phyloP scores from a whole-genome alignment of 2,113 vertebrate genomes.

The Labeo rohita region DNA sequence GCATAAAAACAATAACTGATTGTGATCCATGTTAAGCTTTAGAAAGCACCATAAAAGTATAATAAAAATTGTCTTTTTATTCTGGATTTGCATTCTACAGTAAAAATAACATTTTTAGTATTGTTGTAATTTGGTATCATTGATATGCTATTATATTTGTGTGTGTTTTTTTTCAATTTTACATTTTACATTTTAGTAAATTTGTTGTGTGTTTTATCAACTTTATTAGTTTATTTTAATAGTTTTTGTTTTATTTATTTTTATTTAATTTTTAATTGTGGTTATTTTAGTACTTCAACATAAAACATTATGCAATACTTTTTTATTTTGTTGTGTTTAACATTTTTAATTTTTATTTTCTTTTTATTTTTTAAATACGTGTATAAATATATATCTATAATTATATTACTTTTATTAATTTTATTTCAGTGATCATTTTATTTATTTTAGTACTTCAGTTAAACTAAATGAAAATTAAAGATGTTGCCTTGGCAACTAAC shows the following conservation, averaged over 20 bases:
- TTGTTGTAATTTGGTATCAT: not conserved
- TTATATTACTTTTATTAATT: not conserved
- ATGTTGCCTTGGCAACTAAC: not conserved
- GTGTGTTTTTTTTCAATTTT: not conserved
- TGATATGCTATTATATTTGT: not conserved
- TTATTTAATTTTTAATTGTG: not conserved
- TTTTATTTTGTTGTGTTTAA: not conserved
- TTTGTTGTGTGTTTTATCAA: not conserved
- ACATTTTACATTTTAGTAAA: not conserved
- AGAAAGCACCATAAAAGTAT: not conserved
- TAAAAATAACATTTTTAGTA: not conserved
- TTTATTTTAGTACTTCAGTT: too few species aligned
- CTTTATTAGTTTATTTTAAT: not conserved
- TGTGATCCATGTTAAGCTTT: not conserved
- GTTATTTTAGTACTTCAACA: not conserved
- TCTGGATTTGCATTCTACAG: not conserved
- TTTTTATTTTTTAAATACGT: not conserved
- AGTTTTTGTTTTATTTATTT: not conserved
- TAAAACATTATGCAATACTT: not conserved
- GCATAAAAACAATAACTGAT: not conserved
- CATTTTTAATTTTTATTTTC: not conserved
- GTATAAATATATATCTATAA: not conserved
- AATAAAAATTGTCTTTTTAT: not conserved
- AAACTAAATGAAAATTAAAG: not conserved
- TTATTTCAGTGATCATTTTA: not conserved